Percentiles rank a stretch among this genome's conserved stretches.
Evolutionary conservation across 2,888 invertebrate genomes (phyloP).

Genomic region (Standfussiana lucernea): DNA sequence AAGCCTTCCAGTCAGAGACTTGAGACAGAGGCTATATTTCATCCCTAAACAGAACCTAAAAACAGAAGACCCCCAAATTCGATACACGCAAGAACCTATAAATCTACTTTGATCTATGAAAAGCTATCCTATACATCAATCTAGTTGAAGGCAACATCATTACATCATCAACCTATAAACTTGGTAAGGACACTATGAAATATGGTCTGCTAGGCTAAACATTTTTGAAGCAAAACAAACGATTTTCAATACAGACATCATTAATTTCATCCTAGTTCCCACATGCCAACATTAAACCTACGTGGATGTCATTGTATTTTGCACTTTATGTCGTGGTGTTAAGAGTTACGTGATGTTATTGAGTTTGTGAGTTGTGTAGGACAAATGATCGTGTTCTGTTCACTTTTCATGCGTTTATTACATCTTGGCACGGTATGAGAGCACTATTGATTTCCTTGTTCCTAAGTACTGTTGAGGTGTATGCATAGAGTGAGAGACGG

Average conservation of each 20-base stretch:
- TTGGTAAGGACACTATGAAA: conserved; percentile 70
- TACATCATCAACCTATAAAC: conserved; percentile 60
- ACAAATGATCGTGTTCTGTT: conserved; percentile 82
- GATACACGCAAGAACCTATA: conserved; percentile 14
- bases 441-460: conserved; percentile 83
- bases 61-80: background rate
- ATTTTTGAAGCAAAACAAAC: conserved; percentile 83
- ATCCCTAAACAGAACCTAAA: background rate
- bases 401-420: conserved; percentile 88
- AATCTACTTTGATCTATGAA: conserved; percentile 18
- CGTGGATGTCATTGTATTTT: conserved; percentile 58
- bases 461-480: conserved; percentile 77
- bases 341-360: conserved; percentile 58
- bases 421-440: conserved; percentile 85
- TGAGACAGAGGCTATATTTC: background rate
- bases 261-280: conserved; percentile 82
- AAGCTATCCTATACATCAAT: conserved; percentile 43
- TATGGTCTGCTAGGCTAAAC: conserved; percentile 74
- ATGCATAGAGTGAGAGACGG: conserved; percentile 49
- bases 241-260: conserved; percentile 83
- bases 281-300: conserved; percentile 69
- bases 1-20: background rate
- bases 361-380: conserved; percentile 67
- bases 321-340: conserved; percentile 65
- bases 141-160: conserved; percentile 60